Evolutionary conservation across 2,797 vertebrate species (phyloP).

Genomic region (Cossypha caffra): DNA sequence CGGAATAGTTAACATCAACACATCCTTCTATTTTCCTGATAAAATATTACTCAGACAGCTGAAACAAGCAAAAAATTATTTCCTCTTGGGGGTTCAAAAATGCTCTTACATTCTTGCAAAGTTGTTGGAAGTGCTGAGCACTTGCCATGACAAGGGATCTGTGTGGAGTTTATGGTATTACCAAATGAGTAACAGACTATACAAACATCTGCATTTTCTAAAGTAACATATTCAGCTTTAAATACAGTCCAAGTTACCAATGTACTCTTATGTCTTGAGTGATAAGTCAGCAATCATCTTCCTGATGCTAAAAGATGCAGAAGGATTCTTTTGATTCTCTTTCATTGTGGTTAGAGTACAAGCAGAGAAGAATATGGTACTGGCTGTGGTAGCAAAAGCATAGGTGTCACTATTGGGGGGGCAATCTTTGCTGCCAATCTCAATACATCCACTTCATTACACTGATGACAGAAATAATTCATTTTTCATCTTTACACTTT

Average conservation of each 20-base stretch:
- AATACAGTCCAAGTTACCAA: background rate
- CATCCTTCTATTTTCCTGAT: background rate
- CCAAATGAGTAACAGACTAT: background rate
- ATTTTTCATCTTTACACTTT: background rate
- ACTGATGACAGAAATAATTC: background rate
- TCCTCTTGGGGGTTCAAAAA: background rate
- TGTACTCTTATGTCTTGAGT: background rate
- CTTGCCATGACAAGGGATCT: background rate
- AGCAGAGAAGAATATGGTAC: background rate
- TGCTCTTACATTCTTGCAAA: background rate
- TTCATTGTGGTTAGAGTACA: background rate
- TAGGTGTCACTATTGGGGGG: background rate
- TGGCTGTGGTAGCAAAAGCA: background rate
- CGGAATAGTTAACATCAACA: background rate
- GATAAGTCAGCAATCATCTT: background rate
- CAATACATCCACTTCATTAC: background rate
- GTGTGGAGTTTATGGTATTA: background rate
- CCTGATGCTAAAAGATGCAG: background rate
- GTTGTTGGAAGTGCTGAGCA: background rate
- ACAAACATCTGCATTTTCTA: background rate
- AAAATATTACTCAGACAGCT: background rate
- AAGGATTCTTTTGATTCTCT: conserved; percentile 17
- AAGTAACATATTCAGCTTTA: background rate
- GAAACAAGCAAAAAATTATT: background rate
- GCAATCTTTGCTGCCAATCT: background rate